A percentile compares a stretch with the other conserved stretches of the same genome.
These are phyloP conservation scores for Cryptocephalus primarius DNA, from an alignment of 2,888 invertebrate genomes.

Conservation along the genomic window DNA sequence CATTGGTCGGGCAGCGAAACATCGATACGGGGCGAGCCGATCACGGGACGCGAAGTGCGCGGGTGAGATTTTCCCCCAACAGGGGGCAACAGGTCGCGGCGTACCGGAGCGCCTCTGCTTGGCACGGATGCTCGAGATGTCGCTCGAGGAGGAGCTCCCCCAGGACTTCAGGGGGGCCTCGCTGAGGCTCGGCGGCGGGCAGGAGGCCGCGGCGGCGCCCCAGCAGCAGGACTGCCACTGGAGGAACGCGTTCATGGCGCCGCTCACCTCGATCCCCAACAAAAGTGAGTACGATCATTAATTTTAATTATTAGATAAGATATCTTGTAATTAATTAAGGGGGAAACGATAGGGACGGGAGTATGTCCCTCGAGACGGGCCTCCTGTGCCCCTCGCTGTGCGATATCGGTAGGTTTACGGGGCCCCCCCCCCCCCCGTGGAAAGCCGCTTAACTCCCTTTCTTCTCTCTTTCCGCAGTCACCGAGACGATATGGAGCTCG, in stretches of 20 bases:
- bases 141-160: constrained; percentile 43
- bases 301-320: not conserved
- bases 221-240: constrained; percentile 22
- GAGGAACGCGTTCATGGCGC: constrained; percentile 29
- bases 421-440: no score
- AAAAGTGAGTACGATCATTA: constrained; percentile 24
- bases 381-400: constrained; percentile 23
- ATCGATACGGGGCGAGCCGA: no score
- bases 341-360: not conserved
- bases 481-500: constrained; percentile 28
- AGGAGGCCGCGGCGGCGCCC: constrained; percentile 11
- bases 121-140: constrained; percentile 20
- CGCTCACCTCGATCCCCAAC: constrained; percentile 29
- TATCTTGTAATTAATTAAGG: not conserved
- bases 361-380: constrained; percentile 23
- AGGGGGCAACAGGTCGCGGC: no score
- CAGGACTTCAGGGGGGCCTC: constrained; percentile 48
- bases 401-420: constrained; percentile 16
- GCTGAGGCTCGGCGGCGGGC: constrained; percentile 22
- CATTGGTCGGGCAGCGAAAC: no score
- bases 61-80: no score
- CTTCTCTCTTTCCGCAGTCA: constrained; percentile 16
- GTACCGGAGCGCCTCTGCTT: no score
- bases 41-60: no score
- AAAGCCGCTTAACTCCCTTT: no score